Percentiles rank a stretch among this genome's conserved stretches.
Evolutionary conservation across 2,113 vertebrate species (phyloP).

Genomic region (Saimiri boliviensis): DNA sequence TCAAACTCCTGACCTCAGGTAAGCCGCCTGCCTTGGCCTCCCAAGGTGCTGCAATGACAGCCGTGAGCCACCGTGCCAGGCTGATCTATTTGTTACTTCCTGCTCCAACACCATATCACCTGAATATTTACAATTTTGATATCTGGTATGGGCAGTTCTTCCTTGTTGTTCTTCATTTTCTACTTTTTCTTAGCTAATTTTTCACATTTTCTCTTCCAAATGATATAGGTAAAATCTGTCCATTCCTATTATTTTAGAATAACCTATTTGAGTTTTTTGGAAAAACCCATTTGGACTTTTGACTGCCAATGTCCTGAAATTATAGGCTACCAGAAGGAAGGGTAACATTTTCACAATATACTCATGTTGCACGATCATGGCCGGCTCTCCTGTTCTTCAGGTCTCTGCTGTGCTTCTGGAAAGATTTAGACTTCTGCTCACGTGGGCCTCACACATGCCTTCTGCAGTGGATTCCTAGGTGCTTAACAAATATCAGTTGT

Average conservation of each 20-base stretch:
- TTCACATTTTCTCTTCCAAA: background rate
- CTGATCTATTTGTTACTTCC: background rate
- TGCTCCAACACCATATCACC: too few species aligned
- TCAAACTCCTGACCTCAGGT: too few species aligned
- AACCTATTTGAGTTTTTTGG: background rate
- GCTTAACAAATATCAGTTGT: background rate
- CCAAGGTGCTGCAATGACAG: too few species aligned
- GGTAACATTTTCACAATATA: too few species aligned
- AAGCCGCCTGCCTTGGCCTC: too few species aligned
- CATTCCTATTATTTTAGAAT: background rate
- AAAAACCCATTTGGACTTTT: background rate
- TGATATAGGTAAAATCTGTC: too few species aligned
- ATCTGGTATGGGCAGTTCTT: background rate
- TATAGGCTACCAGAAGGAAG: background rate
- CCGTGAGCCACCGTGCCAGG: too few species aligned
- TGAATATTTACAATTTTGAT: background rate
- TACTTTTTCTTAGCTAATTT: background rate
- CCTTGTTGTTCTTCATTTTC: background rate
- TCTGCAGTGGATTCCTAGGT: background rate
- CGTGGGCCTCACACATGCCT: background rate
- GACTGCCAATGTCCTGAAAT: background rate
- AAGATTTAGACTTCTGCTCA: background rate
- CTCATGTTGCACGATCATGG: too few species aligned
- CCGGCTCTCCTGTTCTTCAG: too few species aligned
- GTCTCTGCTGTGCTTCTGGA: background rate